Evolutionary conservation across 1,140 invertebrate genomes (phyloP), one percentile per base, ranked within the genome.

Genomic region (Drosophila pruinosa): DNA sequence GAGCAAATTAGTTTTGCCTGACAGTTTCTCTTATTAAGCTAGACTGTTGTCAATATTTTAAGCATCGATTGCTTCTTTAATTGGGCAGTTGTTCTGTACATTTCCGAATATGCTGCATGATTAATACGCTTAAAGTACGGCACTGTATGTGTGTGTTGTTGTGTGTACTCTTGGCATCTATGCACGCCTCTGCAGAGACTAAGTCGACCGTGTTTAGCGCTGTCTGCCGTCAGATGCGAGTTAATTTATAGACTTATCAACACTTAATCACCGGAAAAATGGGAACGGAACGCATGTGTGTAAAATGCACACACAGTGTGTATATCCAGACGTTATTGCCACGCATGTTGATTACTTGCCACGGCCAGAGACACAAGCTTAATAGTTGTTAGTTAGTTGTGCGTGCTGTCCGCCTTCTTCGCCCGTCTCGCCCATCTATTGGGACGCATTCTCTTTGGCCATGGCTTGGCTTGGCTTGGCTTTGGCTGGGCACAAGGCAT

Each of bases 171-270:
- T 17, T 45, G 10, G 21, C 12, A 14, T 26, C 43, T 26, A 34
- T 7, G 12, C 12, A 12, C 21, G 43, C 43, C 43, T 47, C 22
- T 47, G 24, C 7, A 53, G 50, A 53, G 15, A 53, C 15, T 34
- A 12, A 53, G 28, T 34, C 17, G 31, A 22, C 8, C 31, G 38
- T 53, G 50, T 34, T 53, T 53, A 36, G 28, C 48, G 48, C 28
- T 78, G 78, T 81, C 82, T 80, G 69, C 36, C 22, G n/a, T 36
- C 56, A 43, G 47, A 21, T 12, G 43, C 68, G 43, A 75, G 82
- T 88, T 88, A 88, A 88, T 88, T 88, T 88, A 88, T 88, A 82
- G 83, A 88, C 83, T 88, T 88, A 88, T 88, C 82, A 88, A 89
- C 82, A 88, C 82, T 88, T 88, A 88, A 88, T 88, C 83, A 88